Evolutionary conservation across 2,797 vertebrate genomes (phyloP).

Genomic region (Paedocypris micromegethes): DNA sequence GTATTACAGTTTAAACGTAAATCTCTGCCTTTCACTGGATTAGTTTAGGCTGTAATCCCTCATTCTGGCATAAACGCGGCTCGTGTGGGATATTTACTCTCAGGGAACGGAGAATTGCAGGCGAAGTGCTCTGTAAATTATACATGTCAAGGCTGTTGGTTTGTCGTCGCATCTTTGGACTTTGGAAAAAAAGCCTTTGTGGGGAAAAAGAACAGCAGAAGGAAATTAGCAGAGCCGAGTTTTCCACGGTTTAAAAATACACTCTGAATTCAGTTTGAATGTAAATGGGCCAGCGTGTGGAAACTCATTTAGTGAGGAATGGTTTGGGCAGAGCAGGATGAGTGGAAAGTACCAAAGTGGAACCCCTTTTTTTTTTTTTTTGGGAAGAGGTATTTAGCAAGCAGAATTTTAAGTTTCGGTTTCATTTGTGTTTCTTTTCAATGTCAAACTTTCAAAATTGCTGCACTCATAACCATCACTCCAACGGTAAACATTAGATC

Average conservation of each 20-base stretch:
- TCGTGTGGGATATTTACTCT: conserved; percentile 27
- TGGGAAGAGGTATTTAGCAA: conserved; percentile 38
- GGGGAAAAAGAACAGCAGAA: conserved; percentile 22
- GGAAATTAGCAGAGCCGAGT: conserved; percentile 39
- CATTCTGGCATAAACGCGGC: conserved; percentile 1
- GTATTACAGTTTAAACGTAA: conserved; percentile 31
- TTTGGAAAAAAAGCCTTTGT: conserved; percentile 44
- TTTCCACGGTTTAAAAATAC: conserved; percentile 46
- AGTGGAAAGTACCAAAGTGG: conserved; percentile 36
- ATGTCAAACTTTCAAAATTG: too few relatives aligned
- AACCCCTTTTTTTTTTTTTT: conserved; percentile 41
- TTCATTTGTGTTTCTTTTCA: too few relatives aligned
- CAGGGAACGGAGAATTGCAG: conserved; percentile 23
- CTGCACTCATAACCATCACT: too few relatives aligned
- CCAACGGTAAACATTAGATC: too few relatives aligned
- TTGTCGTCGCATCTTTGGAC: conserved; percentile 18
- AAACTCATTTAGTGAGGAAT: conserved; percentile 38
- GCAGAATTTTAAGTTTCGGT: conserved; percentile 31
- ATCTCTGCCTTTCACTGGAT: conserved; percentile 25
- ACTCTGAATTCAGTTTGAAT: conserved; percentile 37
- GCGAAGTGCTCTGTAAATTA: conserved; percentile 30
- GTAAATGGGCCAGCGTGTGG: conserved; percentile 43
- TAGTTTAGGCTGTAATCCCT: conserved; percentile 12
- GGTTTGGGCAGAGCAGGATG: conserved; percentile 26
- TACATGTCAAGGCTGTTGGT: conserved; percentile 22